Evolutionary conservation across 2,113 vertebrate species (phyloP).

Genomic region (Gallinago paraguaiae): DNA sequence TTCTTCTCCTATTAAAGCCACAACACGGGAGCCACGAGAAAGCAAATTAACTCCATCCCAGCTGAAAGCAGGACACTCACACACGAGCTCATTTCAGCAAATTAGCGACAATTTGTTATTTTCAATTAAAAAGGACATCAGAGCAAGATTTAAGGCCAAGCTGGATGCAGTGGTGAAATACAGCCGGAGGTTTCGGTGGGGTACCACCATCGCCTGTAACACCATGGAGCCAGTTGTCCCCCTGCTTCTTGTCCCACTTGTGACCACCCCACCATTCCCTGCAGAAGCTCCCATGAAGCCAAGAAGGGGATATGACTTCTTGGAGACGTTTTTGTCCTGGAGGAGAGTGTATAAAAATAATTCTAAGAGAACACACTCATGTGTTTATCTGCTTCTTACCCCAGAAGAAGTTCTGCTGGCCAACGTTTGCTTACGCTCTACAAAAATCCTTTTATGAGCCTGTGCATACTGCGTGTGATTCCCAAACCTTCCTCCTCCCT

Average conservation of each 20-base stretch:
- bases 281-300: not conserved
- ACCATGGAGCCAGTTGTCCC: accelerated
- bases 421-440: accelerated
- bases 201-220: accelerated
- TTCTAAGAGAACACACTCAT: accelerated
- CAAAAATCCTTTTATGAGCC: not conserved
- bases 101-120: not conserved
- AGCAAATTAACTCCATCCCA: not conserved
- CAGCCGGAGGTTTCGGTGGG: not conserved
- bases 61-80: not conserved
- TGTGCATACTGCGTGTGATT: accelerated
- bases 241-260: not conserved
- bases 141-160: not conserved
- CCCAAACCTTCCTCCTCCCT: not conserved
- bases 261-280: not conserved
- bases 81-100: not conserved
- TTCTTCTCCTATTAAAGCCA: not conserved
- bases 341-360: not conserved
- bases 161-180: too few relatives aligned
- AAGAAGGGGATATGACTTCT: not conserved
- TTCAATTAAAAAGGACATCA: not conserved
- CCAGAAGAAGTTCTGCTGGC: not conserved
- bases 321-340: not conserved
- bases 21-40: not conserved
- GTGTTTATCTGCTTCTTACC: not conserved